Percentiles rank a stretch among this genome's conserved stretches.
These are phyloP conservation scores for human (Homo sapiens) DNA, from an alignment of 2,113 vertebrate genomes.

Conservation along the genomic window DNA sequence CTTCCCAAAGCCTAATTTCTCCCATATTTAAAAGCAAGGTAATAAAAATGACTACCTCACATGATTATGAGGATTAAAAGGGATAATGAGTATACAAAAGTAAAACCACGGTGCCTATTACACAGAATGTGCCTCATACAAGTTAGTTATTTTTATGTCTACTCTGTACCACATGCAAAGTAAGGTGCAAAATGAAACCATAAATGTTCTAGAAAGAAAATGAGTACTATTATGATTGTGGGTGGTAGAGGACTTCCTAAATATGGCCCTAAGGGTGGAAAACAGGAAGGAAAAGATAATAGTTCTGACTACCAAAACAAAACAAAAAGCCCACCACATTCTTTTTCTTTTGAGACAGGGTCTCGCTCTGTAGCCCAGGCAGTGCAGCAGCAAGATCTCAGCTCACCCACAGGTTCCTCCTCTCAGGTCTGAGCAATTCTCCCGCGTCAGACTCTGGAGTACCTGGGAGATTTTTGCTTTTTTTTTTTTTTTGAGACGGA, in stretches of 20 bases:
- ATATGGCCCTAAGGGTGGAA: neutral
- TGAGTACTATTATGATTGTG: neutral
- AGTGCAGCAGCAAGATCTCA: no score
- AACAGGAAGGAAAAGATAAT: conserved; percentile 22
- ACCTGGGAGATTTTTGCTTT: no score
- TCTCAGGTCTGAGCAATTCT: no score
- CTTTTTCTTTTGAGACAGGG: no score
- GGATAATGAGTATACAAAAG: neutral
- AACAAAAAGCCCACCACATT: neutral
- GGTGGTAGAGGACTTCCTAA: conserved; percentile 29
- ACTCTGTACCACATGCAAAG: neutral
- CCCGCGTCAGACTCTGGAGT: no score
- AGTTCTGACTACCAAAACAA: neutral
- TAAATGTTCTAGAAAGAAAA: conserved; percentile 44
- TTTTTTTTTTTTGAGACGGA: no score
- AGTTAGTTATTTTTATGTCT: conserved; percentile 37
- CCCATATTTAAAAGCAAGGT: conserved; percentile 25
- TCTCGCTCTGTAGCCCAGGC: no score
- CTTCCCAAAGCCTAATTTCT: neutral
- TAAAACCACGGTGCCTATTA: conserved; percentile 14
- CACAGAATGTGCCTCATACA: conserved; percentile 12
- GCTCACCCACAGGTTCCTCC: no score
- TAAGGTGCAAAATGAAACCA: conserved; percentile 35
- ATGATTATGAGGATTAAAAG: conserved; percentile 10
- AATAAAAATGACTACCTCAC: conserved; percentile 27